Evolutionary conservation across 2,113 vertebrate species (phyloP).

Genomic region (Gracilinanus agilis): DNA sequence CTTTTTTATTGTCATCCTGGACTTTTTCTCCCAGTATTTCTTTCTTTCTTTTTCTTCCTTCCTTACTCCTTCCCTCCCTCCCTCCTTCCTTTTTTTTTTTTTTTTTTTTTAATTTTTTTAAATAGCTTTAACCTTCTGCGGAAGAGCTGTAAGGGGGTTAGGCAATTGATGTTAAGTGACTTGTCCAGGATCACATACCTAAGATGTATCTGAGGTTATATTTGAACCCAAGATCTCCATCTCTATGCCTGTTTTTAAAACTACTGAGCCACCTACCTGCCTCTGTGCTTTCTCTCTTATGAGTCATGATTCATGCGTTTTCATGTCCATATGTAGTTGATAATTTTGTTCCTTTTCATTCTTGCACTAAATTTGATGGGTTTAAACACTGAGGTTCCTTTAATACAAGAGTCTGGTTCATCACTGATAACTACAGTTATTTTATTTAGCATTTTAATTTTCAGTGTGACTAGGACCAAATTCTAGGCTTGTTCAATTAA

Average conservation of each 20-base stretch:
- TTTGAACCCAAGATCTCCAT: no score
- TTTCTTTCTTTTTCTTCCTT: no score
- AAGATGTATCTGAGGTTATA: no score
- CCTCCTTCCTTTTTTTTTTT: no score
- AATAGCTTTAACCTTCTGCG: no score
- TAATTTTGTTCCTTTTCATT: not conserved
- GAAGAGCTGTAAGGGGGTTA: no score
- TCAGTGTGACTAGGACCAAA: not conserved
- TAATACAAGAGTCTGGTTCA: not conserved
- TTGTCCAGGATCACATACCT: no score
- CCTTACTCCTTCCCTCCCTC: no score
- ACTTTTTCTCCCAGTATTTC: not conserved
- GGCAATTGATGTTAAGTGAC: no score
- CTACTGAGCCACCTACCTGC: no score
- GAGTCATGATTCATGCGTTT: not conserved
- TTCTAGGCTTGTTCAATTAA: constrained; percentile 3
- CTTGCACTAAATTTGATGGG: not conserved
- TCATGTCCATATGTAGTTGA: not conserved
- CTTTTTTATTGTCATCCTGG: not conserved
- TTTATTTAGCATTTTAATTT: not conserved
- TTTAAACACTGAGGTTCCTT: not conserved
- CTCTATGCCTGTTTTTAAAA: no score
- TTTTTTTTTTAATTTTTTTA: no score
- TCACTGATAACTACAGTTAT: not conserved
- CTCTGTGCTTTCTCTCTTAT: not conserved